A percentile compares a stretch with the other conserved stretches of the same genome.
These are phyloP conservation scores for Tretioscincus oriximinensis DNA, from an alignment of 2,113 vertebrate species.

Conservation along the genomic window DNA sequence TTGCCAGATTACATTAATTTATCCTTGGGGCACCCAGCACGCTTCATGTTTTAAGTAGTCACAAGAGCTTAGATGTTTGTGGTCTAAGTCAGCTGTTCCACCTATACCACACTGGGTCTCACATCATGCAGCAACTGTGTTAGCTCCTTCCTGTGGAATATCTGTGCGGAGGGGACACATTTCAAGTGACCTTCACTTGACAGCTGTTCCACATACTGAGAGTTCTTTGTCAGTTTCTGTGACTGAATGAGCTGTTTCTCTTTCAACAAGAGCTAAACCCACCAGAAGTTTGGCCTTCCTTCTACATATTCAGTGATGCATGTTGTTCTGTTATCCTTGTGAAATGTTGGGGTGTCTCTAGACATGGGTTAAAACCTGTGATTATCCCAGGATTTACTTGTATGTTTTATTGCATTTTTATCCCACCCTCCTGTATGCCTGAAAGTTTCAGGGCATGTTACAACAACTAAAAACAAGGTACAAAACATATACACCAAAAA, in stretches of 20 bases:
- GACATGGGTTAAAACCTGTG: too few relatives aligned
- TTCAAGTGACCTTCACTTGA: neutral
- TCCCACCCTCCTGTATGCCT: too few relatives aligned
- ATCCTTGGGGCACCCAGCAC: neutral
- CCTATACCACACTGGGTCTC: neutral
- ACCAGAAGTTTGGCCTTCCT: neutral
- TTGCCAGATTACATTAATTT: neutral
- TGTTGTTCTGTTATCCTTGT: neutral
- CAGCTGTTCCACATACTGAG: neutral
- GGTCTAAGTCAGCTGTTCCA: neutral
- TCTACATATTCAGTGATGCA: neutral
- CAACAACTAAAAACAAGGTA: too few relatives aligned
- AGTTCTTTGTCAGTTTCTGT: neutral
- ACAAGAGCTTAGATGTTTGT: neutral
- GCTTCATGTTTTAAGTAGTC: neutral
- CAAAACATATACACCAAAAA: too few relatives aligned
- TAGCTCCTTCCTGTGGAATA: neutral
- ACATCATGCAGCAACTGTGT: neutral
- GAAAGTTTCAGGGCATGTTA: too few relatives aligned
- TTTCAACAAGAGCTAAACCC: neutral
- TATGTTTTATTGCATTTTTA: too few relatives aligned
- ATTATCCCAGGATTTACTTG: too few relatives aligned
- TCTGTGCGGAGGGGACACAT: neutral
- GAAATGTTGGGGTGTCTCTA: neutral
- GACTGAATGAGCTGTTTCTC: neutral